Evolutionary conservation across 2,888 invertebrate species (phyloP), one percentile per base, ranked within the genome.

Genomic region (Cephus runcator): DNA sequence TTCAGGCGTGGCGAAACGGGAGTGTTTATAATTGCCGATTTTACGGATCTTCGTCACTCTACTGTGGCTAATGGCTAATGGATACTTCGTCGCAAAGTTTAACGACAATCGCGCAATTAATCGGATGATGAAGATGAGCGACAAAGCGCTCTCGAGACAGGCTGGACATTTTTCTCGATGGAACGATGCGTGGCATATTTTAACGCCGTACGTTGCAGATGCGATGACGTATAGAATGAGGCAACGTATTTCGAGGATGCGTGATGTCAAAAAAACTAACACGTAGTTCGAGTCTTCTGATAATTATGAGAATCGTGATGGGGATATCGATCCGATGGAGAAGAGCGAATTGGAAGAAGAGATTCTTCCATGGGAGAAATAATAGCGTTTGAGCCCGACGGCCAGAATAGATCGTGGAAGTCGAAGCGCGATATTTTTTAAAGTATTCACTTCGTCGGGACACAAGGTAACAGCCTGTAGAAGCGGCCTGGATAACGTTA

Each of bases 331-430:
- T 56, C 9, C 23, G 9, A 56, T 23, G 23, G 23, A 56, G 56
- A 56, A 56, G 56, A 56, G 9, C 56, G 23, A 56, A 56, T 23
- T 23, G 56, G 2, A 56, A 9, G 23, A 81, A 79, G 68, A 79
- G 77, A 73, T 74, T 79, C 77, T 78, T 79, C 80, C 79, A 40
- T 83, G 84, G 84, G 83, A 83, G 81, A 82, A 82, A 76, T 85
- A 80, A 77, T 78, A 76, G 76, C 75, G 75, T 79, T 35, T 79
- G 76, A 30, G 68, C 75, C 82, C 77, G 76, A 81, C 79, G 79
- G 81, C 79, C 75, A 76, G 82, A 82, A 12, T 71, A 71, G 30
- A 34, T 71, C 30, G 71, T 34, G 71, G 56, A 56, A 56, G 56
- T 56, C 56, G 56, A 56, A 56, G 56, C 56, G 23, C 56, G 56